These are phyloP conservation scores for Melanchra persicariae DNA, from an alignment of 2,888 invertebrate genomes.

Conservation along the genomic window DNA sequence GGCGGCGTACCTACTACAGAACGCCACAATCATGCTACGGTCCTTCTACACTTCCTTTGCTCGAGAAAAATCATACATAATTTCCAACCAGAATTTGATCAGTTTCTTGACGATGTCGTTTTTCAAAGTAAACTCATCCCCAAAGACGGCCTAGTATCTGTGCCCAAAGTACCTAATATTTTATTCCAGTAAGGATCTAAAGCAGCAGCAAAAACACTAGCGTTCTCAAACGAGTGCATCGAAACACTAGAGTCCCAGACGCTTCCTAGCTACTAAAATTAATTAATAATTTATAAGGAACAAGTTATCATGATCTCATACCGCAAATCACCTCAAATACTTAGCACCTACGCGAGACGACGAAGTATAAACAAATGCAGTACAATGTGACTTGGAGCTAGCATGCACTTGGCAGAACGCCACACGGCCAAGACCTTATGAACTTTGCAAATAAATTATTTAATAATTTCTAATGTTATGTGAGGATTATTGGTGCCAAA, in stretches of 20 bases:
- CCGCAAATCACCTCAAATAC: constrained; percentile 9
- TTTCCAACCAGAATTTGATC: too few relatives aligned
- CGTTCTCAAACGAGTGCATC: background rate
- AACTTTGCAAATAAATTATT: constrained; percentile 42
- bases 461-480: background rate
- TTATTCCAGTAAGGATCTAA: too few relatives aligned
- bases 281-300: constrained; percentile 1
- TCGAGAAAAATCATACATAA: too few relatives aligned
- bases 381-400: constrained; percentile 28
- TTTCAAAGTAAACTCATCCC: too few relatives aligned
- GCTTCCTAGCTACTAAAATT: background rate
- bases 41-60: too few relatives aligned
- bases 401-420: constrained; percentile 56
- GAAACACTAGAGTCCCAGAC: background rate
- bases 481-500: background rate
- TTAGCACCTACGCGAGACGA: constrained; percentile 22
- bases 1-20: too few relatives aligned
- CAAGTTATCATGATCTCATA: constrained; percentile 24
- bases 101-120: too few relatives aligned
- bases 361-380: constrained; percentile 21
- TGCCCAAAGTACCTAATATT: too few relatives aligned
- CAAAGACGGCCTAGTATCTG: too few relatives aligned
- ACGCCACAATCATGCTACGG: too few relatives aligned
- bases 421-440: constrained; percentile 51
- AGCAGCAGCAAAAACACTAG: background rate